phyloP scores from a whole-genome alignment of 2,888 invertebrate species.

The Plagodis pulveraria region DNA sequence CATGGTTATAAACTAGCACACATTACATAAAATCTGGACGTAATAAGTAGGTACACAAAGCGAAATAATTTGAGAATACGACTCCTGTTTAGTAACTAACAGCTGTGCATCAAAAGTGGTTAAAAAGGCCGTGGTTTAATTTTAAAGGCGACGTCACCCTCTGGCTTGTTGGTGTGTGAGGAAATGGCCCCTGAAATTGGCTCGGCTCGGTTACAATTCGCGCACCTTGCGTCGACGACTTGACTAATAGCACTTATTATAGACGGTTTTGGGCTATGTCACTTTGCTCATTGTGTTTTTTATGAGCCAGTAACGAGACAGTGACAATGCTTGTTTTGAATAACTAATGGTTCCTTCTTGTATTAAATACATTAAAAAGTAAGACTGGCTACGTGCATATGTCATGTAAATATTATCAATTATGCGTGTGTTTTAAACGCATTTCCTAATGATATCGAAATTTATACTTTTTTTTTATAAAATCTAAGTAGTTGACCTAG shows the following conservation, averaged over 20 bases:
- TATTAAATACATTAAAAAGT: too few species aligned
- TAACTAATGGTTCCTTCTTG: not conserved
- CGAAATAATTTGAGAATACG: too few species aligned
- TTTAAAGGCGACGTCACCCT: constrained; percentile 50
- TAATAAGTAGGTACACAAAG: too few species aligned
- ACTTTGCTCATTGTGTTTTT: constrained; percentile 5
- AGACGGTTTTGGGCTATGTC: constrained; percentile 48
- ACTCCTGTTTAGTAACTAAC: constrained; percentile 45
- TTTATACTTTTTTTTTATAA: too few species aligned
- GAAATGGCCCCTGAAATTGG: constrained; percentile 83
- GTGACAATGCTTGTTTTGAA: constrained; percentile 10
- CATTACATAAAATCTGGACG: too few species aligned
- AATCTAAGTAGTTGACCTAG: too few species aligned
- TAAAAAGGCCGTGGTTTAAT: constrained; percentile 53
- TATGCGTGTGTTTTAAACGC: too few species aligned
- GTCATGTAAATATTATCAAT: too few species aligned
- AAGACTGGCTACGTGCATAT: too few species aligned
- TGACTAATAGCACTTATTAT: constrained; percentile 76
- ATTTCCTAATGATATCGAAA: too few species aligned
- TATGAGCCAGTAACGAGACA: constrained; percentile 8
- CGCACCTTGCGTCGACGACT: constrained; percentile 74
- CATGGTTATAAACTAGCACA: too few species aligned
- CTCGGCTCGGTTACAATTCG: constrained; percentile 66
- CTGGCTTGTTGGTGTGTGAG: constrained; percentile 60
- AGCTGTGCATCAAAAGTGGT: constrained; percentile 48